Evolutionary conservation across 2,888 invertebrate species (phyloP), one percentile per base, ranked within the genome.

Genomic region (Lissocephala sabroskyi): DNA sequence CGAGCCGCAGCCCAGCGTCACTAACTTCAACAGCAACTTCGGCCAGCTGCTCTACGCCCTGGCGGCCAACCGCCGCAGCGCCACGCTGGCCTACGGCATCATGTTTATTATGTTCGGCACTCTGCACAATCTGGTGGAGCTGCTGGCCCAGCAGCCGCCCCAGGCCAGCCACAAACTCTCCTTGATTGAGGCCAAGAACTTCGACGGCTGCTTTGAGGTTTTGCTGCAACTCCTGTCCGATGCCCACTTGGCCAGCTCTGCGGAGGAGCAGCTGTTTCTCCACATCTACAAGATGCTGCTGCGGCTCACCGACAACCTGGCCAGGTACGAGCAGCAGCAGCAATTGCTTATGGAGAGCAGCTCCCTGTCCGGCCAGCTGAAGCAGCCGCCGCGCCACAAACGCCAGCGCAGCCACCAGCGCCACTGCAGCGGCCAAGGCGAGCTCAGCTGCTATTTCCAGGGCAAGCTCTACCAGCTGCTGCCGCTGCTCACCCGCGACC

Each of bases 381-480:
- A 59, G 42, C 44, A 66, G 19, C 59, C 40, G 10, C 55, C 52
- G 3, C 61, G 59, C 3, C 59, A 42, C 35, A 60, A 76, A 29
- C 47, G 47, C 40, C 62, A 40, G 48, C 56, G 68, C 2, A 55
- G 60, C 9, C 67, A 58, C 10, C 82, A 80, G 49, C 33, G 76
- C 5, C 81, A 82, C 41, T 80, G 79, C 47, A 47, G 52, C 5
- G 54, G 57, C 9, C 45, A 44, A 46, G 53, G 50, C 5, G 71
- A 66, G 2, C 50, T 82, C 2, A 75, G 80, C 19, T 84, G 84
- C 30, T 79, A 75, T 28, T 79, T 84, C 43, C 84, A 84, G 56
- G 76, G 79, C 26, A 68, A 80, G 18, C 57, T 85, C 0, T 65
- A 84, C 3, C 68, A 70, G 14, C 58, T 82, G 26, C 30, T 82